Base-by-base conservation (phyloP, 2,888 invertebrate species). In the Dynastes hyllus region DNA sequence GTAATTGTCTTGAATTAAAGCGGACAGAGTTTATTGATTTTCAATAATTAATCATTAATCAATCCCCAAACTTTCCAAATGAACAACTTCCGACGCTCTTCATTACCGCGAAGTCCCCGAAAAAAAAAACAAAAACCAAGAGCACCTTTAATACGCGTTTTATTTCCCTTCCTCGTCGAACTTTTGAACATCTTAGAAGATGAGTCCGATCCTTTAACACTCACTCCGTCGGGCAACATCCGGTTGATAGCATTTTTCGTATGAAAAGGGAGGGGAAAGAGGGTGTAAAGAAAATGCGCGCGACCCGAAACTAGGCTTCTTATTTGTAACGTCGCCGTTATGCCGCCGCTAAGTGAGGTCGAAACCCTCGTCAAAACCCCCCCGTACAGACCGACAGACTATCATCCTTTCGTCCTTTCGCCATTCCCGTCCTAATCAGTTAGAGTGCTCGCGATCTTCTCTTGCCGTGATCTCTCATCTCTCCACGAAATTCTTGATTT, bases 301-400 rank as follows among this genome's bases (percentile, higher is more conserved):
- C 55, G 55, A 22, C 16, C 45, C 66, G 16, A 50, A 67, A 67
- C 66, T 67, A 45, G 66, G 66, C 66, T 67, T 67, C 55, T 58
- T 58, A 40, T 40, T 67, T 67, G 37, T 67, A 67, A 22, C 66
- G 66, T 22, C 55, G n/a, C 55, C 55, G 55, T 58, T 27, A 58
- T 58, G n/a, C 55, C 55, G 22, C 55, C 71, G 9, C 40, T 55
- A 71, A 71, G 55, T 71, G 71, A 55, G 71, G 55, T 58, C 71
- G 71, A 55, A 71, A 71, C 71, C 71, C 71, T 71, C 71, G 55
- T 71, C 71, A 71, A 55, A 16, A 16, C 71, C 55, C 32, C 22
- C 37, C 40, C 55, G 22, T 22, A 16, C 22, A 58, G 55, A 2
- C 55, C n/a, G n/a, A 3, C 6, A 1, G 55, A 58, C 55, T 16